Base-by-base conservation (phyloP, 2,888 invertebrate species). In the Trachelus iudaicus region DNA sequence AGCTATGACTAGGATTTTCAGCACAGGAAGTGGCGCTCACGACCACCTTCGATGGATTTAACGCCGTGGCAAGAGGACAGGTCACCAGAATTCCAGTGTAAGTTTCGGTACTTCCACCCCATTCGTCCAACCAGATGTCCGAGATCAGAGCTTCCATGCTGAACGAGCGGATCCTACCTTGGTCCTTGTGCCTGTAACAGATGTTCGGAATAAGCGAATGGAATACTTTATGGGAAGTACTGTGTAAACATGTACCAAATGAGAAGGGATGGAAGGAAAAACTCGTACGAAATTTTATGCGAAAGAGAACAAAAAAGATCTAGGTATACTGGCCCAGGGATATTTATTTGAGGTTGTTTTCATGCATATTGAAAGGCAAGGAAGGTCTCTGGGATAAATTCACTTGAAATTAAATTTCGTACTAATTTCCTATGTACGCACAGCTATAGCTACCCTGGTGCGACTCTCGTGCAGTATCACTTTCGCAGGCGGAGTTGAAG, bases 41-140 rank as follows among this genome's bases (percentile, higher is more conserved):
- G 84, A 86, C 78, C 31, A 90, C 87, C 69, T 86, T 82, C 11
- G 79, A 78, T 15, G 88, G 85, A 69, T 82, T 80, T 56, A 84
- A 79, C 31, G 81, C 81, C 31, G 92, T 87, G 40, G 92, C 88
- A 81, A 95, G 87, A 80, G 94, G 94, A 88, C 95, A 95, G 1
- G 95, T 94, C 34, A 95, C 91, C 69, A 95, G 92, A 69, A 94
- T 91, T 1, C 95, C 95, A 77, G 94, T 94, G 85, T 92, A 93
- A 79, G 89, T 91, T 76, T 93, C 92, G 69, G 92, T 91, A 75
- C 92, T 90, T 74, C 89, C 89, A 80, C 94, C 93, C 95, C 95
- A 95, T 83, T 93, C 92, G 80, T 93, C 92, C 91, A 93, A 92
- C 95, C 95, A 95, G 84, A 95, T 94, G 85, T 94, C 93, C 73